Conservation (phyloP, 2,888 invertebrate genomes). For the Perithous albicinctus region DNA sequence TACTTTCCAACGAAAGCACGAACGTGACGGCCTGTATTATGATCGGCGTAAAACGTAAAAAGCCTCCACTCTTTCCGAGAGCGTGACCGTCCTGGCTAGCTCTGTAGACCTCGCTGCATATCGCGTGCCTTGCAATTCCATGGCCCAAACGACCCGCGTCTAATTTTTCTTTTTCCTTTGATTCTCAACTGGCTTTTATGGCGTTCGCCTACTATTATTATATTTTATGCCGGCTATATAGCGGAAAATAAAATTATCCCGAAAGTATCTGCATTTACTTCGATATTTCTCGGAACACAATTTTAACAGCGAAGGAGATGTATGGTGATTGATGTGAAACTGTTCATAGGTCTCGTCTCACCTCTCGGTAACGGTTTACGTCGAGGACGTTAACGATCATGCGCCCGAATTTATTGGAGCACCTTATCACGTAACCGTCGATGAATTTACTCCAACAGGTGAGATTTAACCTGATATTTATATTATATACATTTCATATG, state of each 20-base stretch:
- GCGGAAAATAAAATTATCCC: constrained; percentile 33
- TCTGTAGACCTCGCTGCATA: constrained; percentile 24
- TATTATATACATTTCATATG: neutral
- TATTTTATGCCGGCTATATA: neutral
- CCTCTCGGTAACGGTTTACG: constrained; percentile 94
- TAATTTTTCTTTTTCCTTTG: constrained; percentile 21
- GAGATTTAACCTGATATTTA: constrained; percentile 68
- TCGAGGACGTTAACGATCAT: constrained; percentile 95
- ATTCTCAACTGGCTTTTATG: constrained; percentile 19
- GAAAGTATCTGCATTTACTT: constrained; percentile 12
- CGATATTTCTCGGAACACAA: constrained; percentile 9
- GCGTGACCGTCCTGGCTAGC: constrained; percentile 64
- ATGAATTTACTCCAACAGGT: constrained; percentile 93
- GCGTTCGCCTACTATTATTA: constrained; percentile 17
- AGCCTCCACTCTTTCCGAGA: constrained; percentile 61
- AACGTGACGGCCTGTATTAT: constrained; percentile 69
- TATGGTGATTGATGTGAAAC: neutral
- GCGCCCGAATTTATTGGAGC: constrained; percentile 91
- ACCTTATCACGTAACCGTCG: constrained; percentile 92
- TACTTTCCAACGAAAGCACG: constrained; percentile 68
- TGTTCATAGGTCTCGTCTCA: constrained; percentile 90
- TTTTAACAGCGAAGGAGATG: neutral
- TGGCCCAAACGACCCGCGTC: constrained; percentile 34
- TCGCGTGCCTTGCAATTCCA: constrained; percentile 54
- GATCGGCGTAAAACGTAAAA: constrained; percentile 63